A percentile compares a stretch with the other conserved stretches of the same genome.
Evolutionary conservation across 1,140 invertebrate genomes (phyloP).

Genomic region (Cecropterus lyciades): DNA sequence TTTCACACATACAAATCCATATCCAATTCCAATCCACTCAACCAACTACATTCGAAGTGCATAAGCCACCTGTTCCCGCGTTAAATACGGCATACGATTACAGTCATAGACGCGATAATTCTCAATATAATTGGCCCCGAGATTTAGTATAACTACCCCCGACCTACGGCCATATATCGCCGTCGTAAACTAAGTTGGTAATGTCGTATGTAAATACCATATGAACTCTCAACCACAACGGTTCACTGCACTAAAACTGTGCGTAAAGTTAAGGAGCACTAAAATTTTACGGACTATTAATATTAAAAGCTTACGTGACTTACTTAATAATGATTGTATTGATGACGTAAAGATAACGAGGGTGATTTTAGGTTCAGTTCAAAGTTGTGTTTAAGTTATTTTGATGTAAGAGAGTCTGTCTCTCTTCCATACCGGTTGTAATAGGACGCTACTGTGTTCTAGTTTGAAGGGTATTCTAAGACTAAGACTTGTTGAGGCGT

Average conservation of each 20-base stretch:
- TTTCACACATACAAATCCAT: no score
- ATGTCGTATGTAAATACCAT: conserved; percentile 39
- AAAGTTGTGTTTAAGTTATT: background rate
- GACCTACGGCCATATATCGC: conserved; percentile 47
- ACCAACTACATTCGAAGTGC: background rate
- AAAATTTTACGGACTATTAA: conserved; percentile 28
- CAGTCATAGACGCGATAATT: conserved; percentile 49
- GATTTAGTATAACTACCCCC: conserved; percentile 64
- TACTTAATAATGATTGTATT: conserved; percentile 25
- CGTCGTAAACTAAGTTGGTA: conserved; percentile 39
- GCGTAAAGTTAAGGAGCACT: conserved; percentile 29
- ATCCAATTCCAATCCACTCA: background rate
- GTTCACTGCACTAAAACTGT: conserved; percentile 30
- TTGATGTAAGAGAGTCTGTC: no score
- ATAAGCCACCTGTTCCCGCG: conserved; percentile 5
- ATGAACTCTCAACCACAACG: conserved; percentile 50
- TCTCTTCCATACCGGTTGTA: no score
- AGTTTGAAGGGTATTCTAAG: no score
- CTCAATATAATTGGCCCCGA: conserved; percentile 64
- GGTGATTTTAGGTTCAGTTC: background rate
- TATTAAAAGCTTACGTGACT: conserved; percentile 7
- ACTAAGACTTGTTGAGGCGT: no score
- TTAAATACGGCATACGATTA: conserved; percentile 23
- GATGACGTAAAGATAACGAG: conserved; percentile 2
- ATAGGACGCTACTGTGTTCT: no score